Evolutionary conservation across 2,797 vertebrate species (phyloP).

Genomic region (Corythornis leucogaster): DNA sequence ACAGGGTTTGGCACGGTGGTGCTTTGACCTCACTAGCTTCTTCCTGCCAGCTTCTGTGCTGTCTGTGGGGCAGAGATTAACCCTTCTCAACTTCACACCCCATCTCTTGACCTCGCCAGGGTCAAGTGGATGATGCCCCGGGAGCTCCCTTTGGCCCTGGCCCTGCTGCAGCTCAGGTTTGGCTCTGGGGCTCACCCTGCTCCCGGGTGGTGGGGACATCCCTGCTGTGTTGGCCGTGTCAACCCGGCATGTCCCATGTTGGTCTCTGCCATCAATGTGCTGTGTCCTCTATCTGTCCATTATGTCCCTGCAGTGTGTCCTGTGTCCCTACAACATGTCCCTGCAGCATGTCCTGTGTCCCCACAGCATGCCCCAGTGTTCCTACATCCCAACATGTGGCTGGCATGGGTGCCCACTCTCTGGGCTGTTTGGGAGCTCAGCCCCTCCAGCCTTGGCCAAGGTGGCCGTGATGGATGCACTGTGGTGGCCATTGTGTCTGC

Average conservation of each 20-base stretch:
- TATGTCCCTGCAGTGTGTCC: background rate
- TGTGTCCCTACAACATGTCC: background rate
- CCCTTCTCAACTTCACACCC: slow-evolving; percentile 48
- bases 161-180: slow-evolving; percentile 82
- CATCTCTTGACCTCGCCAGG: slow-evolving; percentile 74
- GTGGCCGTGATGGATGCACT: background rate
- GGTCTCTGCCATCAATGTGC: background rate
- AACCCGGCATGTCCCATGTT: background rate
- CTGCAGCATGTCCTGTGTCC: background rate
- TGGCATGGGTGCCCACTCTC: background rate
- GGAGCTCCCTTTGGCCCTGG: slow-evolving; percentile 79
- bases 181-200: slow-evolving; percentile 39
- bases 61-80: background rate
- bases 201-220: background rate
- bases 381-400: background rate
- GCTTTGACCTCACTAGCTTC: fast-evolving
- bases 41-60: fast-evolving
- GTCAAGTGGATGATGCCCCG: slow-evolving; percentile 82
- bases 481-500: background rate
- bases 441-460: background rate
- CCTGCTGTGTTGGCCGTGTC: background rate
- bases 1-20: fast-evolving
- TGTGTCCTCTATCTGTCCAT: background rate
- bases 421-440: background rate
- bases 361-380: background rate